A percentile compares a stretch with the other conserved stretches of the same genome.
Conservation (phyloP, 2,797 vertebrate genomes). For the Anableps anableps region DNA sequence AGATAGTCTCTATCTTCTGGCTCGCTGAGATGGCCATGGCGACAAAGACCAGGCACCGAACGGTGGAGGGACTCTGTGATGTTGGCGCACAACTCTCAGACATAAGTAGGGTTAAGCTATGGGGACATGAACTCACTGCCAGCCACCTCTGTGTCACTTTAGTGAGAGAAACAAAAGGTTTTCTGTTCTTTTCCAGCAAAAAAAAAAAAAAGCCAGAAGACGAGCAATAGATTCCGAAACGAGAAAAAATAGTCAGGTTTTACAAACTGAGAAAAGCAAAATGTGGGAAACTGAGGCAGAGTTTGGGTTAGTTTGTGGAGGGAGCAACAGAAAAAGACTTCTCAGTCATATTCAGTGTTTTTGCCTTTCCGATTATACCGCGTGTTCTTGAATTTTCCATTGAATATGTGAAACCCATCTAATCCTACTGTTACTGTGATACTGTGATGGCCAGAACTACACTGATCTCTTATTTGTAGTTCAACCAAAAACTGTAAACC, state of each 20-base stretch:
- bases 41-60: background rate
- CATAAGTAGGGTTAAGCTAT: slow-evolving; percentile 23
- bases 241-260: slow-evolving; percentile 14
- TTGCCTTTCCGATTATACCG: slow-evolving; percentile 44
- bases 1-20: slow-evolving; percentile 64
- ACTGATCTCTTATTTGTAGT: slow-evolving; percentile 46
- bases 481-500: slow-evolving; percentile 40
- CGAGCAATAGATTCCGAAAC: slow-evolving; percentile 43
- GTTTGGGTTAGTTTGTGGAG: slow-evolving; percentile 20
- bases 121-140: slow-evolving; percentile 72
- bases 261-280: slow-evolving; percentile 10
- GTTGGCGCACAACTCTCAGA: slow-evolving; percentile 15
- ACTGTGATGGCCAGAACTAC: slow-evolving; percentile 66
- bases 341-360: slow-evolving; percentile 53
- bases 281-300: slow-evolving; percentile 30
- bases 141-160: slow-evolving; percentile 60
- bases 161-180: slow-evolving; percentile 35
- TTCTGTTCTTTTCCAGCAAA: slow-evolving; percentile 31
- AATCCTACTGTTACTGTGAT: slow-evolving; percentile 69
- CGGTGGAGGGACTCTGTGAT: background rate
- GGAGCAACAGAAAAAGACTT: slow-evolving; percentile 24
- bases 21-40: slow-evolving; percentile 15
- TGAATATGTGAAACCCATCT: slow-evolving; percentile 53
- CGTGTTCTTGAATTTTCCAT: slow-evolving; percentile 48
- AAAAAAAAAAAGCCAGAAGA: slow-evolving; percentile 22